Percentiles rank a stretch among this genome's conserved stretches.
These are phyloP conservation scores for Dryobotodes eremita DNA, from an alignment of 2,888 invertebrate genomes.

Conservation along the genomic window DNA sequence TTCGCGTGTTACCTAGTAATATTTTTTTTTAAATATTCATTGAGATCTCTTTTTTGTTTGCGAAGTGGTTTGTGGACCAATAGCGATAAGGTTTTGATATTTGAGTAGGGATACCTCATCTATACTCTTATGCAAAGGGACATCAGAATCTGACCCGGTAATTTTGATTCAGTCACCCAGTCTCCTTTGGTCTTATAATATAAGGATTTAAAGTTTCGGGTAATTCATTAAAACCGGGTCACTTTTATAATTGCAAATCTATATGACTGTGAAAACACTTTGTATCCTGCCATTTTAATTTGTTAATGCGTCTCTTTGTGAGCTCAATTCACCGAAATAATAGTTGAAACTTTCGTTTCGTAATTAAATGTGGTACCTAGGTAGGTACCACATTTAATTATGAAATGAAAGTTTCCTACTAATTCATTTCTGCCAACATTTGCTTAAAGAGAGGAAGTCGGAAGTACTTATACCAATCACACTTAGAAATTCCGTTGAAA, in stretches of 20 bases:
- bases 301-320: constrained; percentile 27
- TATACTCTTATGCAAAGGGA: too few relatives aligned
- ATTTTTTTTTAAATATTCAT: not conserved
- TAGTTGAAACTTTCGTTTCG: constrained; percentile 12
- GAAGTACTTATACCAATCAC: constrained; percentile 22
- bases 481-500: constrained; percentile 39
- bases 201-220: not conserved
- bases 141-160: too few relatives aligned
- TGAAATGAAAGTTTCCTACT: not conserved
- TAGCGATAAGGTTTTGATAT: too few relatives aligned
- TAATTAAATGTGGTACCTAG: constrained; percentile 15
- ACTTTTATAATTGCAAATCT: not conserved
- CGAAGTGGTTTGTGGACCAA: too few relatives aligned
- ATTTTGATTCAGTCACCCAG: too few relatives aligned
- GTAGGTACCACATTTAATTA: too few relatives aligned
- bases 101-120: too few relatives aligned
- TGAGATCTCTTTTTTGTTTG: not conserved
- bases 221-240: not conserved
- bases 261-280: not conserved
- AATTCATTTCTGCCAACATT: constrained; percentile 37
- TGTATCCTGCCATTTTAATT: constrained; percentile 3
- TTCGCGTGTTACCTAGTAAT: not conserved
- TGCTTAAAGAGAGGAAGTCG: constrained; percentile 11
- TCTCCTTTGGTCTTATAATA: too few relatives aligned
- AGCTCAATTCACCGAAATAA: not conserved